phyloP scores from a whole-genome alignment of 2,888 invertebrate species.

The Spisula subtruncata region DNA sequence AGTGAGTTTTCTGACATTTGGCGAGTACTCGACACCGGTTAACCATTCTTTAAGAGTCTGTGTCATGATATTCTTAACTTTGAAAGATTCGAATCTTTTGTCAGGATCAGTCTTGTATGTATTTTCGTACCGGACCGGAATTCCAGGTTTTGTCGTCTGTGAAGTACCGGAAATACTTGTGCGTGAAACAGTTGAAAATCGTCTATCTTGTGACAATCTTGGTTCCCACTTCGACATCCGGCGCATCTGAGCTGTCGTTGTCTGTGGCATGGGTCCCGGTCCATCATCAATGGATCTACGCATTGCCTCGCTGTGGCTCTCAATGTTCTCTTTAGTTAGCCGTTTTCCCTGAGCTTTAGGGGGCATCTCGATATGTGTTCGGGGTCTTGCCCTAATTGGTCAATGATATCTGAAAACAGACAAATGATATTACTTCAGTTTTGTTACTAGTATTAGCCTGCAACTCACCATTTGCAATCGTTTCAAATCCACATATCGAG shows the following conservation, averaged over 20 bases:
- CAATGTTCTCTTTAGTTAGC: constrained; percentile 65
- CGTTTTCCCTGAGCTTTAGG: constrained; percentile 50
- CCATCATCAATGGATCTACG: constrained; percentile 45
- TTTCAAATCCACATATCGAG: too few relatives aligned
- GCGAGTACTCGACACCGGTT: constrained; percentile 82
- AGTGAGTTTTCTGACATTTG: constrained; percentile 77
- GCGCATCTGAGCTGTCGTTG: constrained; percentile 73
- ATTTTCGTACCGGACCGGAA: constrained; percentile 79
- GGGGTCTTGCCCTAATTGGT: neutral
- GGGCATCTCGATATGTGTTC: constrained; percentile 45
- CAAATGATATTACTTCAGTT: neutral
- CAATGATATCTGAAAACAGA: constrained; percentile 11
- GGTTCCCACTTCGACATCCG: constrained; percentile 77
- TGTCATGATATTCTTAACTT: constrained; percentile 75
- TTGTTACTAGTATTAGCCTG: too few relatives aligned
- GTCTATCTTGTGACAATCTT: constrained; percentile 74
- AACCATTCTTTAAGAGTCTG: constrained; percentile 82
- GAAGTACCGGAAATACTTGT: constrained; percentile 82
- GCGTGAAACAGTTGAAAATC: constrained; percentile 79
- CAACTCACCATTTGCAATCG: too few relatives aligned
- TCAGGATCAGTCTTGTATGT: constrained; percentile 82
- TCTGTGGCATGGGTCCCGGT: constrained; percentile 52
- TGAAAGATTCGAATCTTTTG: constrained; percentile 78
- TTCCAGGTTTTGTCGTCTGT: constrained; percentile 74
- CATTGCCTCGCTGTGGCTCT: constrained; percentile 49